Evolutionary conservation across 2,888 invertebrate genomes (phyloP).

Genomic region (Sesamia inferens): DNA sequence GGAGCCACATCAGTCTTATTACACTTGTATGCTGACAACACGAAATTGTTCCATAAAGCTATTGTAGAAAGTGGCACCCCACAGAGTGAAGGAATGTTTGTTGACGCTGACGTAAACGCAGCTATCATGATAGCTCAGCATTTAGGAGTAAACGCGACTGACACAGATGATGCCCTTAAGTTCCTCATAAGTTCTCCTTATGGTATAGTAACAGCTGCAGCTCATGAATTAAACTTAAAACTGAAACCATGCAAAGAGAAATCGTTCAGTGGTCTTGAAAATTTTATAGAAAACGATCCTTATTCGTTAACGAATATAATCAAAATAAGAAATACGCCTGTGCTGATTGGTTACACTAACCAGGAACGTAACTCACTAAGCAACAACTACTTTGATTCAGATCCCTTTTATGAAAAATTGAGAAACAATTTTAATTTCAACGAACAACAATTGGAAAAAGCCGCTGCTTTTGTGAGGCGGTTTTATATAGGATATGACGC

Average conservation of each 20-base stretch:
- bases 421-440: slow-evolving; percentile 78
- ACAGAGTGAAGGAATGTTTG: slow-evolving; percentile 80
- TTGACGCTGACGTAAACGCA: slow-evolving; percentile 75
- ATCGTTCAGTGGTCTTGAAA: slow-evolving; percentile 82
- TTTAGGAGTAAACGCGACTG: slow-evolving; percentile 78
- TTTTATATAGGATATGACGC: slow-evolving; percentile 84
- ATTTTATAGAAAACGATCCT: slow-evolving; percentile 81
- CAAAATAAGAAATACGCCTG: slow-evolving; percentile 79
- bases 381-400: slow-evolving; percentile 73
- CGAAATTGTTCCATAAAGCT: slow-evolving; percentile 82
- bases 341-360: slow-evolving; percentile 82
- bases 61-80: slow-evolving; percentile 85
- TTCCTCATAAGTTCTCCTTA: slow-evolving; percentile 76
- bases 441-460: slow-evolving; percentile 69
- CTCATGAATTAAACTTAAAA: slow-evolving; percentile 73
- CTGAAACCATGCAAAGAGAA: slow-evolving; percentile 83
- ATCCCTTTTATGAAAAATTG: slow-evolving; percentile 79
- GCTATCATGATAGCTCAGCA: slow-evolving; percentile 79
- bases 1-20: slow-evolving; percentile 81
- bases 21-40: slow-evolving; percentile 81
- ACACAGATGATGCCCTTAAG: slow-evolving; percentile 77
- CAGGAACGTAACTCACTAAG: slow-evolving; percentile 71
- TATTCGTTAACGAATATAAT: slow-evolving; percentile 76
- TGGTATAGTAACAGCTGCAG: slow-evolving; percentile 78
- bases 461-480: slow-evolving; percentile 74